These are phyloP conservation scores for Gallirallus australis DNA, from an alignment of 2,797 vertebrate genomes.

Conservation along the genomic window DNA sequence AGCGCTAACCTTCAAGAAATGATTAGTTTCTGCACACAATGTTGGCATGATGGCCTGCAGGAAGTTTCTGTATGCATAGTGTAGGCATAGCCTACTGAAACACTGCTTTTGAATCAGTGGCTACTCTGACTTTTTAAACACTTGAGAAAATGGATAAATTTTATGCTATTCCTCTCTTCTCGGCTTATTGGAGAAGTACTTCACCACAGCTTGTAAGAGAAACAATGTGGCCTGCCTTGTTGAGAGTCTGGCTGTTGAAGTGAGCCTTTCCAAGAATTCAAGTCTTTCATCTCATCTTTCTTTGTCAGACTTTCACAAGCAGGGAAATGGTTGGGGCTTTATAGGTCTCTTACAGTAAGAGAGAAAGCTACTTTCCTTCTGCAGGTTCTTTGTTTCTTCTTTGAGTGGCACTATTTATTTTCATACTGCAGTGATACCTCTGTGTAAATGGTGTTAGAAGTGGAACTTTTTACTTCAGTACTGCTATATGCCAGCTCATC, in stretches of 20 bases:
- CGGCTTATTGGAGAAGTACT: not conserved
- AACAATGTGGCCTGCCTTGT: not conserved
- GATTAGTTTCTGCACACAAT: not conserved
- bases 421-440: not conserved
- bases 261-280: not conserved
- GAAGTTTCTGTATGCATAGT: not conserved
- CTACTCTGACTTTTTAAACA: not conserved
- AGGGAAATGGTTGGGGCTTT: not conserved
- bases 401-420: not conserved
- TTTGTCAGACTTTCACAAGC: not conserved
- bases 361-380: not conserved
- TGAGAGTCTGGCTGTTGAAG: not conserved
- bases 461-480: not conserved
- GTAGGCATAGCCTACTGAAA: not conserved
- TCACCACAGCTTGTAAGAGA: not conserved
- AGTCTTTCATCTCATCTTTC: not conserved
- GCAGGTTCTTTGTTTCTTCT: not conserved
- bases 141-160: not conserved
- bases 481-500: not conserved
- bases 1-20: not conserved
- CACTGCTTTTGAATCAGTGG: not conserved
- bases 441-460: not conserved
- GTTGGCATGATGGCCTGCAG: not conserved
- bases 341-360: not conserved
- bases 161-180: not conserved